Conservation (phyloP, 2,888 invertebrate genomes). For the Hesperia comma region DNA sequence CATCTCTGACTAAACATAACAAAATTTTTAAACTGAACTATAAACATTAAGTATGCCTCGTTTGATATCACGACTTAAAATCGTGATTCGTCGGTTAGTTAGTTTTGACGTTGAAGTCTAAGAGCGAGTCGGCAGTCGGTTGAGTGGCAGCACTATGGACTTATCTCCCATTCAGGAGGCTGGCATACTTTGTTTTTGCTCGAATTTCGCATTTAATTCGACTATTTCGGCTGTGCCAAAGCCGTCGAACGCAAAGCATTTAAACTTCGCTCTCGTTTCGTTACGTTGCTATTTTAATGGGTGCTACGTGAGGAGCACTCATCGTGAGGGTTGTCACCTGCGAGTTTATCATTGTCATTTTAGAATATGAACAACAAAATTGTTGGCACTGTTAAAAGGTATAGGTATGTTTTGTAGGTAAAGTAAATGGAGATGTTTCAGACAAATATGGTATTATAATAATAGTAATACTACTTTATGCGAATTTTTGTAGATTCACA, state of each 20-base stretch:
- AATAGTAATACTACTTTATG: too few species aligned
- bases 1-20: too few species aligned
- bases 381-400: background rate
- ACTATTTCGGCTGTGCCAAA: conserved; percentile 35
- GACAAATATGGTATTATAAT: too few species aligned
- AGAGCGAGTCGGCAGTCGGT: background rate
- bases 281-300: conserved; percentile 33
- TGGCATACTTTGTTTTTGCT: conserved; percentile 16
- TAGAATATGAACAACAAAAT: background rate
- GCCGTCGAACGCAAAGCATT: conserved; percentile 32
- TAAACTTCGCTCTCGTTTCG: conserved; percentile 35
- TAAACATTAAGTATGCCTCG: background rate
- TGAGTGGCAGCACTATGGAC: conserved; percentile 33
- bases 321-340: conserved; percentile 18
- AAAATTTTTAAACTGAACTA: too few species aligned
- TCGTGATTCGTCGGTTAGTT: conserved; percentile 25
- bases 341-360: background rate
- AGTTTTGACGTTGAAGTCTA: conserved; percentile 27
- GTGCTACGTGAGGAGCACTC: conserved; percentile 13
- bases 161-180: conserved; percentile 23
- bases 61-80: conserved; percentile 7
- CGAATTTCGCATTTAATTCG: conserved; percentile 36
- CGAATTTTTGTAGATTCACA: too few species aligned
- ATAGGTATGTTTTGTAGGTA: too few species aligned
- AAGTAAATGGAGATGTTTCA: too few species aligned